Evolutionary conservation across 1,140 invertebrate species (phyloP).

Genomic region (Telenomus remus): DNA sequence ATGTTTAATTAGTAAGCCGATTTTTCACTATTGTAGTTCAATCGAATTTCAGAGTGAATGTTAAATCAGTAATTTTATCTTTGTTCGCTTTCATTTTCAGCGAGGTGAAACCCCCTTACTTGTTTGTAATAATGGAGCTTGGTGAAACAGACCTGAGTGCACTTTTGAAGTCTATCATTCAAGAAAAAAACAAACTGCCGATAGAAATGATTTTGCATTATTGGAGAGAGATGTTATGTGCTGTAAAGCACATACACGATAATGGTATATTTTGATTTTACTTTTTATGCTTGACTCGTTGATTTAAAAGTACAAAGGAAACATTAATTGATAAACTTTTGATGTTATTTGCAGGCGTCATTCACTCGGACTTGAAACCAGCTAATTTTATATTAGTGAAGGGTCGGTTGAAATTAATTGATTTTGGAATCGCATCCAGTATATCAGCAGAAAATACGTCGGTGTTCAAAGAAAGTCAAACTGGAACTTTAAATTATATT

Average conservation of each 20-base stretch:
- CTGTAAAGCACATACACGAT: slow-evolving; percentile 93
- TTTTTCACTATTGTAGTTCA: background rate
- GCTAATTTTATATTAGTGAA: slow-evolving; percentile 95
- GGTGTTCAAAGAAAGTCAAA: slow-evolving; percentile 86
- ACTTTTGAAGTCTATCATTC: slow-evolving; percentile 80
- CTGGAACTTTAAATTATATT: slow-evolving; percentile 96
- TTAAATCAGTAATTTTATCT: too few relatives aligned
- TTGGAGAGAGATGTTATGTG: slow-evolving; percentile 95
- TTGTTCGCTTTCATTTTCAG: slow-evolving; percentile 69
- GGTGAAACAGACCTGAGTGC: slow-evolving; percentile 92
- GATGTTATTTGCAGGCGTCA: slow-evolving; percentile 13
- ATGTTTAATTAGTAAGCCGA: slow-evolving; percentile 91
- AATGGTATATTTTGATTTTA: slow-evolving; percentile 79
- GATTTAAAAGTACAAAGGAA: too few relatives aligned
- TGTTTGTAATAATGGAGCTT: slow-evolving; percentile 92
- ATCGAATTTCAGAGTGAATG: background rate
- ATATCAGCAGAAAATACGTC: slow-evolving; percentile 93
- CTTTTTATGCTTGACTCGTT: slow-evolving; percentile 14
- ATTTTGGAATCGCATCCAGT: slow-evolving; percentile 97
- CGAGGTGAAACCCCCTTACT: slow-evolving; percentile 75
- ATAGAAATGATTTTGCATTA: slow-evolving; percentile 88
- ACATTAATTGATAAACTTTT: background rate
- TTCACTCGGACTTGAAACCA: slow-evolving; percentile 84
- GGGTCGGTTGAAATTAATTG: slow-evolving; percentile 94
- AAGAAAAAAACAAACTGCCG: slow-evolving; percentile 76